Conservation (phyloP, 1,140 invertebrate genomes). For the Orchestia grillus region DNA sequence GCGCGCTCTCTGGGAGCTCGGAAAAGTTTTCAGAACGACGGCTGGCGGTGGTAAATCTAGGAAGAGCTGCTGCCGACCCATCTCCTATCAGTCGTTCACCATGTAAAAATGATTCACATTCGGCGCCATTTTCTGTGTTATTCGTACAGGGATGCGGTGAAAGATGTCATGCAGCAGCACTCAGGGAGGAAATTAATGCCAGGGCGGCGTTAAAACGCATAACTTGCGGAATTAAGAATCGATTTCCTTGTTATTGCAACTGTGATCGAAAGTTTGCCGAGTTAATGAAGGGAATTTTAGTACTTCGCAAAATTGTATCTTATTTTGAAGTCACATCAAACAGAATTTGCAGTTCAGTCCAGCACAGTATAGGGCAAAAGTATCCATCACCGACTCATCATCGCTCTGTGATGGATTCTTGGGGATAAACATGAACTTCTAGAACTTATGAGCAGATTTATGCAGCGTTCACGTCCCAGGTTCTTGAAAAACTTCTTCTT, state of each 20-base stretch:
- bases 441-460: not conserved
- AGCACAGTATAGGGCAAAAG: not conserved
- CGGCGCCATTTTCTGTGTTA: not conserved
- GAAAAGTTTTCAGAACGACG: slow-evolving; percentile 18
- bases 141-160: not conserved
- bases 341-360: not conserved
- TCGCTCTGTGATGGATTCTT: slow-evolving; percentile 19
- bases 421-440: not conserved
- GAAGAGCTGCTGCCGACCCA: not conserved
- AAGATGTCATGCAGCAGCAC: not conserved
- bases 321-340: slow-evolving; percentile 33
- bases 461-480: not conserved
- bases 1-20: not conserved
- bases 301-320: slow-evolving; percentile 24
- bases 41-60: slow-evolving; percentile 22
- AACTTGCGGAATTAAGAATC: slow-evolving; percentile 51
- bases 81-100: not conserved
- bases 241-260: slow-evolving; percentile 56
- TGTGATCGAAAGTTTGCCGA: slow-evolving; percentile 47
- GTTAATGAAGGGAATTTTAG: slow-evolving; percentile 45
- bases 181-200: not conserved
- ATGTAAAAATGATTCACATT: not conserved
- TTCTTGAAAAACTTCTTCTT: not conserved
- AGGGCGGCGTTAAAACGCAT: slow-evolving; percentile 13
- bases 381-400: not conserved